These are phyloP conservation scores for Clarias laeviceps DNA, from an alignment of 2,797 vertebrate genomes.

Conservation along the genomic window DNA sequence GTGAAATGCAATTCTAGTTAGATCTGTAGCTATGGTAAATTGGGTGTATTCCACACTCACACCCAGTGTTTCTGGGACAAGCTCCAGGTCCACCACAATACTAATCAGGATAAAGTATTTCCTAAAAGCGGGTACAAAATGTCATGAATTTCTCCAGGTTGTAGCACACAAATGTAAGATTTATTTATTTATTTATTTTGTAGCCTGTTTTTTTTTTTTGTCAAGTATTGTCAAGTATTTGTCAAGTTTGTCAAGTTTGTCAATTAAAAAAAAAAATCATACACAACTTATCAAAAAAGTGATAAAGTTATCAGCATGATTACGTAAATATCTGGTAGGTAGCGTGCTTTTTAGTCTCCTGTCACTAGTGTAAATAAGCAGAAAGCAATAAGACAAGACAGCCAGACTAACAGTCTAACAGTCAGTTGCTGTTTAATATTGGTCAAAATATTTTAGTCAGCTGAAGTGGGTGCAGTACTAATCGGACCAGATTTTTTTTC, in stretches of 20 bases:
- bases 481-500: neutral
- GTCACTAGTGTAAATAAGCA: neutral
- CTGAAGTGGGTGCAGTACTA: neutral
- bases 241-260: too few relatives aligned
- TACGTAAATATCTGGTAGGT: neutral
- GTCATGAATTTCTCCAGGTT: neutral
- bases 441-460: neutral
- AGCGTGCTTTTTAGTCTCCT: neutral
- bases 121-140: neutral
- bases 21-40: neutral
- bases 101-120: neutral
- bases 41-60: neutral
- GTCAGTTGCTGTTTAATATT: conserved; percentile 3
- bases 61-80: neutral
- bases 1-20: neutral
- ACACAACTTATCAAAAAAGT: too few relatives aligned
- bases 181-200: neutral
- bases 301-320: neutral
- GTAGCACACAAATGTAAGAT: neutral
- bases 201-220: neutral
- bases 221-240: too few relatives aligned
- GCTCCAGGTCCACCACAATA: neutral
- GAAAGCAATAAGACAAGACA: neutral
- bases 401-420: neutral
- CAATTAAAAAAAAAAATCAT: too few relatives aligned